Conservation (phyloP, 2,888 invertebrate genomes). For the Nemurella pictetii region DNA sequence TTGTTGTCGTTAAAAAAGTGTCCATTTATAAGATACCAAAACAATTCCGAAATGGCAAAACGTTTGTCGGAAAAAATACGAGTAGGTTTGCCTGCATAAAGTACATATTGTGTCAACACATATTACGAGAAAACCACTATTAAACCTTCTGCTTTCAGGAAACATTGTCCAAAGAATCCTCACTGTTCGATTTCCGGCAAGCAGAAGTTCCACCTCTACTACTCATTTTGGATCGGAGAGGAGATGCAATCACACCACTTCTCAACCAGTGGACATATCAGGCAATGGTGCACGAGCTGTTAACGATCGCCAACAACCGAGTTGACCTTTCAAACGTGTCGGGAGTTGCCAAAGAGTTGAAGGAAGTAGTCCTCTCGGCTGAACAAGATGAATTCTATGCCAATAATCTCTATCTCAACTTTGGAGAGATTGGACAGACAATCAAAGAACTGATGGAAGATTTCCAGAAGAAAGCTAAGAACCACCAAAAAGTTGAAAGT, state of each 20-base stretch:
- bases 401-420: constrained; percentile 67
- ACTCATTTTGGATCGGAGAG: constrained; percentile 87
- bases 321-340: constrained; percentile 85
- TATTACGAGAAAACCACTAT: too few relatives aligned
- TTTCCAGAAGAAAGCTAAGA: constrained; percentile 93
- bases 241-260: constrained; percentile 95
- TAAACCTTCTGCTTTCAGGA: constrained; percentile 56
- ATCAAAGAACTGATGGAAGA: constrained; percentile 97
- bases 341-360: constrained; percentile 84
- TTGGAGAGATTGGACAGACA: constrained; percentile 97
- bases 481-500: constrained; percentile 95
- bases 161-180: constrained; percentile 83
- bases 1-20: constrained; percentile 88
- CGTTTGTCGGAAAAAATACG: constrained; percentile 83
- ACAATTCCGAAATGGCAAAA: constrained; percentile 81
- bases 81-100: constrained; percentile 47
- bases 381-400: constrained; percentile 98
- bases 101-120: background rate
- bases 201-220: constrained; percentile 70
- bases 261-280: constrained; percentile 99
- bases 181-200: constrained; percentile 83
- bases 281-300: constrained; percentile 98
- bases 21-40: constrained; percentile 86
- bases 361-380: constrained; percentile 90
- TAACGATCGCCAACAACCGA: constrained; percentile 91